phyloP scores from a whole-genome alignment of 2,888 invertebrate species.

The Sussaba pulchella region DNA sequence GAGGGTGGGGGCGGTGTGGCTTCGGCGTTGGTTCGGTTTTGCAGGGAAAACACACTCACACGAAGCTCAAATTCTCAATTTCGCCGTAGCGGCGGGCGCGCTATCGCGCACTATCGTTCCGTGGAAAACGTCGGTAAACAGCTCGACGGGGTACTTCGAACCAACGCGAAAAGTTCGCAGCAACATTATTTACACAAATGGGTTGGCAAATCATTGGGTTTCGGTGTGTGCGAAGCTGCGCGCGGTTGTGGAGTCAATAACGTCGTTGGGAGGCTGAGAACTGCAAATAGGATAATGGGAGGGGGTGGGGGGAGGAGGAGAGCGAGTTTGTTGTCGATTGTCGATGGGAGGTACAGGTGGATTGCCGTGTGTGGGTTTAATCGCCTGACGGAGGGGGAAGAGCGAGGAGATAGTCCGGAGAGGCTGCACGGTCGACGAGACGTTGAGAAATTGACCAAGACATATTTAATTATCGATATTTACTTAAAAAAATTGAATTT shows the following conservation, averaged over 20 bases:
- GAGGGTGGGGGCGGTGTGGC: no score
- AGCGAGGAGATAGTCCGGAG: not conserved
- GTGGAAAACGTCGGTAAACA: no score
- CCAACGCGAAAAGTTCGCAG: constrained; percentile 2
- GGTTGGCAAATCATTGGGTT: not conserved
- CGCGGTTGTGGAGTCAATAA: constrained; percentile 3
- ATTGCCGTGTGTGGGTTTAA: not conserved
- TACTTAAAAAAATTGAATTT: no score
- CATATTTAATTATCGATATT: no score
- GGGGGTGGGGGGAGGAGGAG: not conserved
- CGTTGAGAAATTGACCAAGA: constrained; percentile 16
- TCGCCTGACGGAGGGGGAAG: not conserved
- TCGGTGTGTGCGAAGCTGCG: not conserved
- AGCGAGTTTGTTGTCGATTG: constrained; percentile 18
- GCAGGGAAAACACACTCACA: constrained; percentile 11
- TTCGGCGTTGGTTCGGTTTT: constrained; percentile 10
- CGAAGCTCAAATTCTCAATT: not conserved
- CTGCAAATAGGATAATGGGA: constrained; percentile 15
- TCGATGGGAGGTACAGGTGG: constrained; percentile 1
- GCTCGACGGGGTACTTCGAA: constrained; percentile 2
- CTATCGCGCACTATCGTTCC: constrained; percentile 12
- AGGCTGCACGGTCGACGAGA: not conserved
- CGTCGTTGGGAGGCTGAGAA: constrained; percentile 9
- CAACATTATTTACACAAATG: not conserved
- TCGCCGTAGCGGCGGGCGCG: not conserved